Percentiles rank a stretch among this genome's conserved stretches.
Evolutionary conservation across 1,140 invertebrate species (phyloP).

Genomic region (Berghia stephanieae): DNA sequence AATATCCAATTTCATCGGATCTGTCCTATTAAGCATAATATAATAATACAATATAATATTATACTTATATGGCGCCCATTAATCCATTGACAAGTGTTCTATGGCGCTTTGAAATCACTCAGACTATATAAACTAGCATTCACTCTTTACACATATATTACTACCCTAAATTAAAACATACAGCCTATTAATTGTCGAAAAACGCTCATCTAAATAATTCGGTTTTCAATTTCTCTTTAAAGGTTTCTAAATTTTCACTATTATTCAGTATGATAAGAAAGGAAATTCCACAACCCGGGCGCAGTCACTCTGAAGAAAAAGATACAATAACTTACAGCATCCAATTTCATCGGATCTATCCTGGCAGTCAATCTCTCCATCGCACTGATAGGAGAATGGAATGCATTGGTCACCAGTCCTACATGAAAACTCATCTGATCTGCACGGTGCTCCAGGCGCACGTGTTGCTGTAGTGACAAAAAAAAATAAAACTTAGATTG

Average conservation of each 20-base stretch:
- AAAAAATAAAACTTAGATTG: background rate
- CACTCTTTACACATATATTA: no score
- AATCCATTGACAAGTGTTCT: no score
- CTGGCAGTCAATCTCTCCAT: constrained; percentile 90
- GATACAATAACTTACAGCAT: constrained; percentile 51
- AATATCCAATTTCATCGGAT: constrained; percentile 91
- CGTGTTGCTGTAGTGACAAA: constrained; percentile 33
- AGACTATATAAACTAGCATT: no score
- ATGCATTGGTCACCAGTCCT: constrained; percentile 83
- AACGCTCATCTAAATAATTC: background rate
- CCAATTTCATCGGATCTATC: constrained; percentile 76
- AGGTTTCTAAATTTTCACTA: background rate
- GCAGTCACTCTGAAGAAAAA: background rate
- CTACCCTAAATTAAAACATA: no score
- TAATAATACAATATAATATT: no score
- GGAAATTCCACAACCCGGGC: background rate
- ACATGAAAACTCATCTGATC: constrained; percentile 85
- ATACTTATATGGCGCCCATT: no score
- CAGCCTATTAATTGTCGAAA: background rate
- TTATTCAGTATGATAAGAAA: background rate
- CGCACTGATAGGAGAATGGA: constrained; percentile 92
- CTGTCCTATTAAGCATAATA: no score
- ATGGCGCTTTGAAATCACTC: no score
- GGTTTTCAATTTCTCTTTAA: background rate
- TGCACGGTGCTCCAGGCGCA: constrained; percentile 75